These are phyloP conservation scores for Cydia splendana DNA, from an alignment of 1,140 invertebrate genomes.

Conservation along the genomic window DNA sequence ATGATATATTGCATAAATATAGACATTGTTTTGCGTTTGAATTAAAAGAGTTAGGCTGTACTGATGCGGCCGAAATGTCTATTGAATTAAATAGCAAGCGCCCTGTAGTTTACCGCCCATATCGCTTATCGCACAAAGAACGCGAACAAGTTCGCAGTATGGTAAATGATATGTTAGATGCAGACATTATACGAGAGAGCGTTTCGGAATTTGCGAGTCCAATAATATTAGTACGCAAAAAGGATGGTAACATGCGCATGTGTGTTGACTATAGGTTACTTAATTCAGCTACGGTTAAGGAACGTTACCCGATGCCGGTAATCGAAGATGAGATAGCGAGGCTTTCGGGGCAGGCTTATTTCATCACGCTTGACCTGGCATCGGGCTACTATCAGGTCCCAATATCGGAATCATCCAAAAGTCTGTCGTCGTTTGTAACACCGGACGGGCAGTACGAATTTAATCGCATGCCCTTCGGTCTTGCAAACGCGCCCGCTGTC, in stretches of 20 bases:
- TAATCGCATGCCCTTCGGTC: no score
- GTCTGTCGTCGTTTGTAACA: no score
- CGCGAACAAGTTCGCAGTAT: conserved; percentile 24
- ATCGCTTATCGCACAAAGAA: conserved; percentile 39
- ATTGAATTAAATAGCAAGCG: conserved; percentile 40
- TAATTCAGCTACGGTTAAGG: conserved; percentile 5
- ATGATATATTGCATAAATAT: conserved; percentile 35
- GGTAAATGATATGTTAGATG: not conserved
- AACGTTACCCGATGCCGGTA: conserved; percentile 27
- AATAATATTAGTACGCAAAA: conserved; percentile 32
- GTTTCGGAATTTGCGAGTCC: conserved; percentile 24
- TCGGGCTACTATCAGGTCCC: no score
- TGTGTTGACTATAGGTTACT: conserved; percentile 12
- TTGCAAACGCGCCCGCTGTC: no score
- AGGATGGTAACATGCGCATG: conserved; percentile 3
- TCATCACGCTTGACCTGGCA: conserved; percentile 28
- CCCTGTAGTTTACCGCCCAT: conserved; percentile 36
- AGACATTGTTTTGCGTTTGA: conserved; percentile 42
- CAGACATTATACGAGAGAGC: not conserved
- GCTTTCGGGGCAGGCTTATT: conserved; percentile 9
- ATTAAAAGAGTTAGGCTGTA: conserved; percentile 39
- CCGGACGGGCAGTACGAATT: no score
- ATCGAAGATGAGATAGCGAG: conserved; percentile 19
- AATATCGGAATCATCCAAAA: no score
- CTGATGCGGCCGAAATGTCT: conserved; percentile 36